Evolutionary conservation across 1,140 invertebrate species (phyloP).

Genomic region (Paracyclopina nana): DNA sequence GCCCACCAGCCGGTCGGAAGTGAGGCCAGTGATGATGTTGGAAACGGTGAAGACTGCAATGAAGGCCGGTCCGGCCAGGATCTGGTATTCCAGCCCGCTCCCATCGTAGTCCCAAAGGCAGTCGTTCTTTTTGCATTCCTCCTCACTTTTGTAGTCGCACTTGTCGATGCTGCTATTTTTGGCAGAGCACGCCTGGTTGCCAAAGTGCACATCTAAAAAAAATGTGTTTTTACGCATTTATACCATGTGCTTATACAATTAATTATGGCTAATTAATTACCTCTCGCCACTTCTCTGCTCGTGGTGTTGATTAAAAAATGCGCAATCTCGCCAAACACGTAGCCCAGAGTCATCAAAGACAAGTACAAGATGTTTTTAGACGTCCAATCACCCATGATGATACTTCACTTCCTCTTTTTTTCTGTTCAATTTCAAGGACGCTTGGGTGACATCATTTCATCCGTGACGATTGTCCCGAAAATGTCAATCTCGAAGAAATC

Average conservation of each 20-base stretch:
- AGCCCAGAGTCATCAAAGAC: not conserved
- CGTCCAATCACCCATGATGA: conserved; percentile 2
- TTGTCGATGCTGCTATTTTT: not conserved
- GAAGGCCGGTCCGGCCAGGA: conserved; percentile 72
- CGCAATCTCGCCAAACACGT: not conserved
- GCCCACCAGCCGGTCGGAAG: conserved; percentile 45
- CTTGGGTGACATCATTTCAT: too few species aligned
- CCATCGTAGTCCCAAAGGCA: conserved; percentile 87
- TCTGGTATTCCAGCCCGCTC: conserved; percentile 70
- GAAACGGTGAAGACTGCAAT: conserved; percentile 72
- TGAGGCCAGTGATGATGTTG: conserved; percentile 60
- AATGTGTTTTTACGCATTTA: too few species aligned
- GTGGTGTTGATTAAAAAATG: not conserved
- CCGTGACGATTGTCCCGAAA: too few species aligned
- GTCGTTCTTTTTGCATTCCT: conserved; percentile 26
- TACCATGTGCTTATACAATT: too few species aligned
- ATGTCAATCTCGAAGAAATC: too few species aligned
- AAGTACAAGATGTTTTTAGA: not conserved
- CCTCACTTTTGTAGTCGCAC: not conserved
- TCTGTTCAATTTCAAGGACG: too few species aligned
- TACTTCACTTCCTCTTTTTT: conserved; percentile 33
- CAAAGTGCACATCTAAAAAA: not conserved
- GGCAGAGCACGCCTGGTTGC: not conserved
- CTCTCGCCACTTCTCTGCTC: not conserved
- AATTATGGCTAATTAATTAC: too few species aligned